Percentiles rank a stretch among this genome's conserved stretches.
Evolutionary conservation across 2,797 vertebrate species (phyloP).

Genomic region (Acomys russatus): DNA sequence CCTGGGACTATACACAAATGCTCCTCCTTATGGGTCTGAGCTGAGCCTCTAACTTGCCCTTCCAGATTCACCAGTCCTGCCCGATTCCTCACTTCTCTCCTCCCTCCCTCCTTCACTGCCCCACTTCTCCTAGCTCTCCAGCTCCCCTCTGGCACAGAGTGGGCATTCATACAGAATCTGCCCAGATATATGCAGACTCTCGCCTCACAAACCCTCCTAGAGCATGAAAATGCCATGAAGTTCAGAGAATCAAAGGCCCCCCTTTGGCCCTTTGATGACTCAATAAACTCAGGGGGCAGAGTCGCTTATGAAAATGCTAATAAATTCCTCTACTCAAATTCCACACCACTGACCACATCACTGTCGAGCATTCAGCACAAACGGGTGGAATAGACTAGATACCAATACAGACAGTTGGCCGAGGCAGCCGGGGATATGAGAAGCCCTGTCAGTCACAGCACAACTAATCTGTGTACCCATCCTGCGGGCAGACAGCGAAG

Average conservation of each 20-base stretch:
- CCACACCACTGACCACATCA: neutral
- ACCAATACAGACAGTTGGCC: rapidly evolving
- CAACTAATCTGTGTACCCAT: rapidly evolving
- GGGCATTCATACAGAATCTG: neutral
- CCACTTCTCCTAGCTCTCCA: rapidly evolving
- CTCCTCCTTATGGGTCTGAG: rapidly evolving
- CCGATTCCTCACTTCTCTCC: neutral
- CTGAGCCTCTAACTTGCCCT: neutral
- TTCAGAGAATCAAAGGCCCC: neutral
- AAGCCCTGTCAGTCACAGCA: rapidly evolving
- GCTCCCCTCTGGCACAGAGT: neutral
- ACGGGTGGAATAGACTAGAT: neutral
- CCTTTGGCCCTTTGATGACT: neutral
- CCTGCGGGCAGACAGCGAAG: rapidly evolving
- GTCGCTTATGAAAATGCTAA: constrained; percentile 50
- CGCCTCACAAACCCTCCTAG: neutral
- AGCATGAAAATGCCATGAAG: neutral
- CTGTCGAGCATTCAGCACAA: neutral
- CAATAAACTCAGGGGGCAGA: constrained; percentile 49
- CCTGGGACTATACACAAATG: neutral
- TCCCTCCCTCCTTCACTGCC: rapidly evolving
- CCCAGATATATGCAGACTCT: neutral
- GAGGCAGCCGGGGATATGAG: neutral
- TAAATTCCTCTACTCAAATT: constrained; percentile 47
- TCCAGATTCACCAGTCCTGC: neutral